Percentiles rank a stretch among this genome's conserved stretches.
Evolutionary conservation across 2,888 invertebrate species (phyloP).

Genomic region (Eutolmus rufibarbis): DNA sequence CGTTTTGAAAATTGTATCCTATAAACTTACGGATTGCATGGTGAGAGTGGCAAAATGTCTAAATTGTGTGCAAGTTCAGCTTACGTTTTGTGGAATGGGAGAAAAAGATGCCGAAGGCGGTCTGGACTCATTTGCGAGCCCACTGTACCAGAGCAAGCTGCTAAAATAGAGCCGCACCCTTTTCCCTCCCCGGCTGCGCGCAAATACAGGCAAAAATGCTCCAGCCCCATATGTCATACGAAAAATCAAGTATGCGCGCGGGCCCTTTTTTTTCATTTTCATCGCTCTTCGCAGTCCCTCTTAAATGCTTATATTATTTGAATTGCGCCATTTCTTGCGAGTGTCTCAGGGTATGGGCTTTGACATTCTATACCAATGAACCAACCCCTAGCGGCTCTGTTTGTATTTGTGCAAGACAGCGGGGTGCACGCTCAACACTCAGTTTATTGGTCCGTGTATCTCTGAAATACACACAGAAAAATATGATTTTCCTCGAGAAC

Average conservation of each 20-base stretch:
- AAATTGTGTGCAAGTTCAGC: background rate
- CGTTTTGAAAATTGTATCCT: background rate
- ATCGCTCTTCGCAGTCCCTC: background rate
- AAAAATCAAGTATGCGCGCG: slow-evolving; percentile 9
- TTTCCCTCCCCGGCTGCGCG: slow-evolving; percentile 27
- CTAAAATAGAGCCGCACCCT: slow-evolving; percentile 37
- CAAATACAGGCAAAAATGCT: background rate
- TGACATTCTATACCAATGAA: background rate
- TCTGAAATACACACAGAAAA: background rate
- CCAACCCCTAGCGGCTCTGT: background rate
- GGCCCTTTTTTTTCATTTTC: slow-evolving; percentile 8
- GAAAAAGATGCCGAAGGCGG: background rate
- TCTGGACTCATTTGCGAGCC: slow-evolving; percentile 23
- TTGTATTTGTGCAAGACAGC: background rate
- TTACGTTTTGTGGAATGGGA: background rate
- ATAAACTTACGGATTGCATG: background rate
- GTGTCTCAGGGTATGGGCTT: background rate
- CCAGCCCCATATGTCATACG: slow-evolving; percentile 6
- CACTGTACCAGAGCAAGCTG: background rate
- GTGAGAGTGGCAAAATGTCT: background rate
- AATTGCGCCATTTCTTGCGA: background rate
- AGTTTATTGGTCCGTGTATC: slow-evolving; percentile 34
- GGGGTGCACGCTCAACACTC: background rate
- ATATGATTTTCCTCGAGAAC: background rate
- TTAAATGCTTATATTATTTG: slow-evolving; percentile 17